Evolutionary conservation across 2,113 vertebrate species (phyloP).

Genomic region (Sminthopsis crassicaudata): DNA sequence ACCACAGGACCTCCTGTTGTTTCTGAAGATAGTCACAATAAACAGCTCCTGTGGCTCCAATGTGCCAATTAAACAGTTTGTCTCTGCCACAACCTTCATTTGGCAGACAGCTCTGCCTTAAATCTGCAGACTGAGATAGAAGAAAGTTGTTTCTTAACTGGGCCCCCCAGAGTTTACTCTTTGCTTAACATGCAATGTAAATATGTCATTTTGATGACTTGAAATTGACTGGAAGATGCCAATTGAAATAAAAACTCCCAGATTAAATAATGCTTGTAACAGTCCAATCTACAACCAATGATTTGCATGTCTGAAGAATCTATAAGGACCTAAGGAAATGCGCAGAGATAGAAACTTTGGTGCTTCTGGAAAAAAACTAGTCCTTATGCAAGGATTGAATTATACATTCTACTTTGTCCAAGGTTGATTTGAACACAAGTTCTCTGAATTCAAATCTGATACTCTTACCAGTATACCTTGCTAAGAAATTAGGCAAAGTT

Average conservation of each 20-base stretch:
- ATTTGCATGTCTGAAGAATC: neutral
- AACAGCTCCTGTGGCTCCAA: constrained; percentile 53
- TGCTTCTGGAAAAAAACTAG: neutral
- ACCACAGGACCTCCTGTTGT: constrained; percentile 65
- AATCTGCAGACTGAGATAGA: constrained; percentile 54
- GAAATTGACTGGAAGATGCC: constrained; percentile 60
- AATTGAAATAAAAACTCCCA: constrained; percentile 45
- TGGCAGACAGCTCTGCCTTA: constrained; percentile 71
- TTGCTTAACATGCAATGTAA: constrained; percentile 69
- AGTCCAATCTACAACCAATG: constrained; percentile 15
- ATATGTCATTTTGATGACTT: constrained; percentile 63
- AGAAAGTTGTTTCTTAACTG: constrained; percentile 62
- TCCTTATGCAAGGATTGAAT: neutral
- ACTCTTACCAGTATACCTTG: neutral
- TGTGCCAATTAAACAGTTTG: constrained; percentile 71
- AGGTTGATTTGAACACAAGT: neutral
- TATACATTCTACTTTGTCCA: neutral
- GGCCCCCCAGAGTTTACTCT: constrained; percentile 64
- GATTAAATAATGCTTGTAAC: constrained; percentile 58
- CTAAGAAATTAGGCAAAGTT: neutral
- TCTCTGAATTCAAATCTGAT: neutral
- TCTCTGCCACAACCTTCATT: constrained; percentile 65
- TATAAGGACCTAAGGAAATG: neutral
- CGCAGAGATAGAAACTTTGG: neutral
- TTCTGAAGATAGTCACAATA: constrained; percentile 53